Base-by-base conservation (phyloP, 2,113 vertebrate genomes). In the Albula goreensis region DNA sequence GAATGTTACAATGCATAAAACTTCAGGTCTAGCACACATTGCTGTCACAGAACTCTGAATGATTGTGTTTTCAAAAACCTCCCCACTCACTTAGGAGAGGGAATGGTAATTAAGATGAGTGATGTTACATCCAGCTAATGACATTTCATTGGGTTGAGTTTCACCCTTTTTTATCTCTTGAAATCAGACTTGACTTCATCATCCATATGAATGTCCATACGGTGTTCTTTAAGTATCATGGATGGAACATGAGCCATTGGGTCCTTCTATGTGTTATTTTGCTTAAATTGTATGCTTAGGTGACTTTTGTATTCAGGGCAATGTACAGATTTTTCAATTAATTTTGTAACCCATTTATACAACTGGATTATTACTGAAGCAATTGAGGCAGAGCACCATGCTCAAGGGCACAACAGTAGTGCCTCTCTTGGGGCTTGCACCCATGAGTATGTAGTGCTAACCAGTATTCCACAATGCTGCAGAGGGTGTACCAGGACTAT, bases 271-370 rank as follows among this genome's bases (percentile, higher is more conserved):
- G 10, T 74, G 31, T 22, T 63, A 31, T 74, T 74, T 11, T 74
- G 70, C n/a, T 15, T 31, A 31, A 10, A 9, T 74, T 22, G 0
- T 74, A 31, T 8, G 70, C 9, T 31, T 31, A 10, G 8, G 22
- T 74, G n/a, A 31, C 70, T 74, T 22, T 2, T n/a, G 25, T 74
- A 74, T 74, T 74, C 70, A 74, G 70, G 70, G 70, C 70, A 31
- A 74, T n/a, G 6, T 31, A 10, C 70, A 5, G 63, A 4, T 70
- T 70, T 66, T 74, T 1, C n/a, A 31, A 10, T 74, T 74, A 74
- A 74, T 74, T 74, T 74, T 74, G n/a, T 74, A 74, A 74, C 70
- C 70, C 70, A 74, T 74, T 74, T 74, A 31, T 0, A 70, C 63
- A 5, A 1, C 8, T 19, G 70, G 25, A 31, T 74, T 74, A 1